Evolutionary conservation across 2,797 vertebrate species (phyloP), one percentile per base, ranked within the genome.

Genomic region (Chloroceryle amazona): DNA sequence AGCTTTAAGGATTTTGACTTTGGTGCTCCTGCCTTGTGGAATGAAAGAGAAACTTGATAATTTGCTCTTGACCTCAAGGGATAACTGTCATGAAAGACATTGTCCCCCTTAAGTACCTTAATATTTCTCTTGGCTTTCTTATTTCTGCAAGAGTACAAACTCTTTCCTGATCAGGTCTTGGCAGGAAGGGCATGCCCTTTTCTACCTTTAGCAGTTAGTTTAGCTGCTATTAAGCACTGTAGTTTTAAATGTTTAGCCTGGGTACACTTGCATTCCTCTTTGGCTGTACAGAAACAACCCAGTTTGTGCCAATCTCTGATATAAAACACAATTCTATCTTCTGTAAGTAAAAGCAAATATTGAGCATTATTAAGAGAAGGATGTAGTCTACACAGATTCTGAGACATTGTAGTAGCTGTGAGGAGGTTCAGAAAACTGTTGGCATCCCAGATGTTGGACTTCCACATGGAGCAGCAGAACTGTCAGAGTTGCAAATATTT

Each of bases 41-140:
- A 93, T 55, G 19, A 51, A 65, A 72, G n/a, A 84, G 44, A 44
- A 91, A 71, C 2, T 49, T 91, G n/a, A 20, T 68, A 68, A 72
- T 39, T 89, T 90, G 7, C 17, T 79, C 39, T 86, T 91, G 61
- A 86, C 54, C 58, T 79, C 14, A 2, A 83, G 29, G 14, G 29
- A 68, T 54, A 92, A 58, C n/a, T 76, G 22, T 49, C 51, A 87
- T 46, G 17, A 87, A 82, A 72, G n/a, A 31, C 25, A 35, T 15
- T 66, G 55, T 58, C 25, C 17, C 14, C 2, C 10, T 66, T 44
- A 79, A 51, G 11, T 22, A 75, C 31, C 44, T 63, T 84, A 66
- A 46, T 42, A 71, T 86, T 81, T 86, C 28, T 88, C 39, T 44
- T 84, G 16, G 8, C 2, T 70, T 68, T 79, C n/a, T 62, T 51